Evolutionary conservation across 2,113 vertebrate genomes (phyloP).

Genomic region (Poecilia latipinna): DNA sequence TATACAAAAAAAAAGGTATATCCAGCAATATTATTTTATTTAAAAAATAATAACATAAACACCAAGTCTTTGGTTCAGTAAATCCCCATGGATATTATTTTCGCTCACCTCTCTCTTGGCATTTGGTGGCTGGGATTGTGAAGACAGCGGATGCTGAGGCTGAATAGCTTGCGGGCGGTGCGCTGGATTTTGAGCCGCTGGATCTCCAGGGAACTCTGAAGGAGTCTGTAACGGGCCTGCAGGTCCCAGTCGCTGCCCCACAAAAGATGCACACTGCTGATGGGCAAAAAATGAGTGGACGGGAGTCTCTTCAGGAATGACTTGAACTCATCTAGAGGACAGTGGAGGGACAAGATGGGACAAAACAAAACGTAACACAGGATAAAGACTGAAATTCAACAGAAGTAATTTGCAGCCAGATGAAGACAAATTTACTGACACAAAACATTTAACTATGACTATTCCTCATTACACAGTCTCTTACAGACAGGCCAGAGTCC

Average conservation of each 20-base stretch:
- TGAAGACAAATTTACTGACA: background rate
- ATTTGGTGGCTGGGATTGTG: slow-evolving; percentile 99
- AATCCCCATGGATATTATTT: slow-evolving; percentile 28
- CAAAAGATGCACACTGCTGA: slow-evolving; percentile 96
- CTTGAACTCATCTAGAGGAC: slow-evolving; percentile 92
- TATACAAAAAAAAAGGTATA: slow-evolving; percentile 4
- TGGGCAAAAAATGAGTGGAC: slow-evolving; percentile 95
- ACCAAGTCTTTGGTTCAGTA: slow-evolving; percentile 4
- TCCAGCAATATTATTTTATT: no score
- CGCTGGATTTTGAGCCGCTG: slow-evolving; percentile 95
- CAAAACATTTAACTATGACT: background rate
- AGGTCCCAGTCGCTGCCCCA: slow-evolving; percentile 99
- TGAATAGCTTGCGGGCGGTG: slow-evolving; percentile 96
- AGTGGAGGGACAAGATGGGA: background rate
- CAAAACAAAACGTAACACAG: background rate
- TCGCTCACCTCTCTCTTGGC: slow-evolving; percentile 94
- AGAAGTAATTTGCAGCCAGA: background rate
- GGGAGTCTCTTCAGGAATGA: slow-evolving; percentile 97
- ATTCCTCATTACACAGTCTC: no score
- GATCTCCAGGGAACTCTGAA: slow-evolving; percentile 92
- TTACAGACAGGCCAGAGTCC: no score
- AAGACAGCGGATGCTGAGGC: slow-evolving; percentile 96
- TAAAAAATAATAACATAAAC: background rate
- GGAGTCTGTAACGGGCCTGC: slow-evolving; percentile 94
- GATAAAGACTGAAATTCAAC: background rate